Conservation (phyloP, 2,888 invertebrate species). For the Drosophila mimica region DNA sequence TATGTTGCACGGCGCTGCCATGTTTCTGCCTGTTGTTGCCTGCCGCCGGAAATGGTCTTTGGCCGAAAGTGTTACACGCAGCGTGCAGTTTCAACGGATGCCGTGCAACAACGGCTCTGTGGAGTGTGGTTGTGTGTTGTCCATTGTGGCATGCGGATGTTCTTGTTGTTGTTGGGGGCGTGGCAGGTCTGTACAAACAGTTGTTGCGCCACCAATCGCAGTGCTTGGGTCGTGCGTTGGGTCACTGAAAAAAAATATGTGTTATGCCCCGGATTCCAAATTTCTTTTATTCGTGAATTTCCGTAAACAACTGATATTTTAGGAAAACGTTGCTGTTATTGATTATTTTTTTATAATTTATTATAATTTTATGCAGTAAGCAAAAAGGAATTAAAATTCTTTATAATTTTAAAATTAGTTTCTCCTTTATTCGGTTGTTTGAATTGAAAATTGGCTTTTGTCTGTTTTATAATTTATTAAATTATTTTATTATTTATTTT, state of each 20-base stretch:
- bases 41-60: slow-evolving; percentile 76
- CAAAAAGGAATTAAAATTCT: not conserved
- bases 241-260: not conserved
- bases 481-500: not conserved
- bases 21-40: slow-evolving; percentile 50
- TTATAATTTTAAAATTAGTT: not conserved
- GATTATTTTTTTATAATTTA: not conserved
- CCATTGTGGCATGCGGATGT: not conserved
- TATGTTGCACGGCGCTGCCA: slow-evolving; percentile 16
- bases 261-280: not conserved
- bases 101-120: slow-evolving; percentile 27
- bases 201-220: slow-evolving; percentile 66
- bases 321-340: not conserved
- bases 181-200: slow-evolving; percentile 35
- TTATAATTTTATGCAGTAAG: not conserved
- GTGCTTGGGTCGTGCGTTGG: slow-evolving; percentile 8
- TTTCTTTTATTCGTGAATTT: not conserved
- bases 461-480: not conserved
- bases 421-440: no score
- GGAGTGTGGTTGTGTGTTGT: not conserved
- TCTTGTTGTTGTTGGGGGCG: not conserved
- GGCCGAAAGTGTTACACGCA: slow-evolving; percentile 77
- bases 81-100: slow-evolving; percentile 56
- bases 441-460: not conserved
- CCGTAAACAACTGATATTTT: not conserved